Percentiles rank a stretch among this genome's conserved stretches.
Conservation (phyloP, 1,140 invertebrate genomes). For the Cotesia glomerata region DNA sequence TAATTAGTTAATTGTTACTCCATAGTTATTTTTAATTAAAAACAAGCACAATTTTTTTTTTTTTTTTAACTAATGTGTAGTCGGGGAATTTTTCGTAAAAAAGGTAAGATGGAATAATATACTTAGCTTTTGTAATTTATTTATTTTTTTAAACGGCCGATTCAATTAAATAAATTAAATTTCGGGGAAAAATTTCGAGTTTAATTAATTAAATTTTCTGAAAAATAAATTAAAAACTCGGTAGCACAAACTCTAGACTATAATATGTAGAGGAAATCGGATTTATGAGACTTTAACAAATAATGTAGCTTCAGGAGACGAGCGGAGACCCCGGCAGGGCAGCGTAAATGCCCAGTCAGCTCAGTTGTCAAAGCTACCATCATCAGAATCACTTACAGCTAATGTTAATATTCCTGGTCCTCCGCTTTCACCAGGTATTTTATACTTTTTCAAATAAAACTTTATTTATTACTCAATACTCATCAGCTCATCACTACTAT, state of each 20-base stretch:
- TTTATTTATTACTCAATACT: no score
- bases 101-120: conserved; percentile 23
- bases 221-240: not conserved
- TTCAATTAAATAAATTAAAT: no score
- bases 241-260: conserved; percentile 5
- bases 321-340: conserved; percentile 54
- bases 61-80: conserved; percentile 23
- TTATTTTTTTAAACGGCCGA: not conserved
- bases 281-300: conserved; percentile 34
- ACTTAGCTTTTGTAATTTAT: not conserved
- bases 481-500: no score
- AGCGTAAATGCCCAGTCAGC: conserved; percentile 54
- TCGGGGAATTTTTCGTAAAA: conserved; percentile 28
- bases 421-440: conserved; percentile 59
- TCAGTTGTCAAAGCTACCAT: conserved; percentile 58
- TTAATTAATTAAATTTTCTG: not conserved
- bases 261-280: not conserved
- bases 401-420: conserved; percentile 52
- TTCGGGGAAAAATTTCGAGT: not conserved
- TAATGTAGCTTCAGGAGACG: conserved; percentile 54
- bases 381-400: conserved; percentile 56
- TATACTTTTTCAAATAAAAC: not conserved
- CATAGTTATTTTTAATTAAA: not conserved
- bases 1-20: not conserved
- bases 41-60: not conserved